Conservation (phyloP, 2,113 vertebrate species). For the Saguinus midas region DNA sequence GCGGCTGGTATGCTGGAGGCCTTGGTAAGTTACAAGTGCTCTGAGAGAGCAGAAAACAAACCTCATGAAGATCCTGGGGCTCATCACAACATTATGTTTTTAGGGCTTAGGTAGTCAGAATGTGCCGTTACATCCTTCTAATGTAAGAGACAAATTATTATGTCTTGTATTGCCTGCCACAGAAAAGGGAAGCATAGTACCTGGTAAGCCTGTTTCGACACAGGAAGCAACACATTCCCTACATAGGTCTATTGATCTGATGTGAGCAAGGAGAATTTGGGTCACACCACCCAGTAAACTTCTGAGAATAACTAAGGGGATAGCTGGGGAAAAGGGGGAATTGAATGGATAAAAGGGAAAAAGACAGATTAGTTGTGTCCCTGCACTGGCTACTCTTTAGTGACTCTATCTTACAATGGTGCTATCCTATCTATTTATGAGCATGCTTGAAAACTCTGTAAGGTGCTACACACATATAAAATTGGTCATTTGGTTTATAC, state of each 20-base stretch:
- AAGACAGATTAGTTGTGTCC: neutral
- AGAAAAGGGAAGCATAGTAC: neutral
- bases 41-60: neutral
- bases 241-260: neutral
- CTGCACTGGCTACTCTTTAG: neutral
- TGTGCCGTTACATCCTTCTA: neutral
- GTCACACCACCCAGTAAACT: neutral
- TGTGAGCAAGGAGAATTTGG: neutral
- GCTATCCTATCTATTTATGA: neutral
- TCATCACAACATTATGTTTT: fast-evolving
- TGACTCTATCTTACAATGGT: neutral
- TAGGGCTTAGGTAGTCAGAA: neutral
- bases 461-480: neutral
- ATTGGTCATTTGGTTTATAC: neutral
- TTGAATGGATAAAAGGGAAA: neutral
- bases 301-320: neutral
- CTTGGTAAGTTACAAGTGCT: neutral
- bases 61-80: neutral
- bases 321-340: neutral
- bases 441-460: neutral
- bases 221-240: neutral
- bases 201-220: neutral
- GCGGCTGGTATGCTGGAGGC: neutral
- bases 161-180: neutral
- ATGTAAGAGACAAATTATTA: neutral